These are phyloP conservation scores for Nasonia vitripennis DNA, from an alignment of 1,140 invertebrate species.

Conservation along the genomic window DNA sequence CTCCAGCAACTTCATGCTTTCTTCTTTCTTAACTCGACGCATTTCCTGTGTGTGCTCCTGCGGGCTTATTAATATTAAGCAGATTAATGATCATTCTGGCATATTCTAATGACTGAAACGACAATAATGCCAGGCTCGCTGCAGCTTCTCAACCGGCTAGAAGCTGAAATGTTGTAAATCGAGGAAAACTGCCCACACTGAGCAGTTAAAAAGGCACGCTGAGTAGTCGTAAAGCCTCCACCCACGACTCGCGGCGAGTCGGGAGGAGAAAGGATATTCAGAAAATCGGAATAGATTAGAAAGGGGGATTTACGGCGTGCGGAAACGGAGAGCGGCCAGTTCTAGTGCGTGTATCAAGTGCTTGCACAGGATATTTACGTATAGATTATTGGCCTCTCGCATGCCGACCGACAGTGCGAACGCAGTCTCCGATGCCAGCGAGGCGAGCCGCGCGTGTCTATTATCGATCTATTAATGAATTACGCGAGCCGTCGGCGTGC, in stretches of 20 bases:
- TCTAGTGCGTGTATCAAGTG: too few relatives aligned
- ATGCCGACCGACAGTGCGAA: background rate
- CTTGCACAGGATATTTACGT: too few relatives aligned
- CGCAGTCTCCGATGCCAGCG: background rate
- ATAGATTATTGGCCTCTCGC: background rate
- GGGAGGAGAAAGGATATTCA: background rate
- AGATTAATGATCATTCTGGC: too few relatives aligned
- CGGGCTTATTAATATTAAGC: too few relatives aligned
- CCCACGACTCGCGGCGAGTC: background rate
- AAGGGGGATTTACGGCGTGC: background rate
- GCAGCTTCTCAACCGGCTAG: background rate
- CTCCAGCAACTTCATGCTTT: background rate
- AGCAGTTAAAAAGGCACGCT: background rate
- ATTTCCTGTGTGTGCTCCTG: too few relatives aligned
- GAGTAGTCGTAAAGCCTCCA: background rate
- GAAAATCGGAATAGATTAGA: conserved; percentile 3
- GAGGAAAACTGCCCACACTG: background rate
- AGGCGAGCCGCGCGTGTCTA: conserved; percentile 5
- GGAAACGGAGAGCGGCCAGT: background rate
- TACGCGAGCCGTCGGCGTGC: background rate
- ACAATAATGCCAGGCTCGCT: too few relatives aligned
- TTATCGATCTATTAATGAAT: conserved; percentile 15
- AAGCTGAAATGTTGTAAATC: background rate
- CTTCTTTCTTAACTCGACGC: background rate
- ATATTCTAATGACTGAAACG: too few relatives aligned